Conservation (phyloP, 2,113 vertebrate genomes). For the Epinephelus lanceolatus region DNA sequence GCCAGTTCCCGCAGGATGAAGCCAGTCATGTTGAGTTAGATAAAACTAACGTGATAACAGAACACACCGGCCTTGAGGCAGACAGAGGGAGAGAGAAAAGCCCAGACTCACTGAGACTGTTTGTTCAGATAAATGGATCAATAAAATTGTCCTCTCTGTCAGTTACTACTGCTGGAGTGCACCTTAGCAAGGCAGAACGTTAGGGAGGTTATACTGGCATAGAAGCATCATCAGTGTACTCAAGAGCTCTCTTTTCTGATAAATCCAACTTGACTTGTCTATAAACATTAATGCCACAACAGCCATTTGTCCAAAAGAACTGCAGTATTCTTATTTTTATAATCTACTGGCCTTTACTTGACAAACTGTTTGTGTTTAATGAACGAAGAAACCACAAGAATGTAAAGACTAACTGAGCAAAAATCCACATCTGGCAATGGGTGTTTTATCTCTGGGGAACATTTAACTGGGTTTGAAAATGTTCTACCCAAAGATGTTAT, state of each 20-base stretch:
- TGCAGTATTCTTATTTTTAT: neutral
- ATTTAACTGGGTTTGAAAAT: neutral
- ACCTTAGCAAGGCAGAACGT: neutral
- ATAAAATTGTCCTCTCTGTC: neutral
- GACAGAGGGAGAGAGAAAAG: neutral
- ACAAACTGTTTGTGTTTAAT: no score
- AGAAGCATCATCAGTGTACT: neutral
- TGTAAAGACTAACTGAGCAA: neutral
- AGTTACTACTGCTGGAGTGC: neutral
- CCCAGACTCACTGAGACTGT: neutral
- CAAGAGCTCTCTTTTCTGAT: neutral
- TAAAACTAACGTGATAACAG: conserved; percentile 52
- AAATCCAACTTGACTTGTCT: neutral
- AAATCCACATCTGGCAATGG: neutral
- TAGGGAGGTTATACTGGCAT: neutral
- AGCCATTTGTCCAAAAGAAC: neutral
- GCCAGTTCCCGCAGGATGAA: conserved; percentile 37
- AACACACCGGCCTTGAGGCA: conserved; percentile 37
- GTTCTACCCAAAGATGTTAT: neutral
- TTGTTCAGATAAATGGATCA: conserved; percentile 9
- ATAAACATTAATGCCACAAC: neutral
- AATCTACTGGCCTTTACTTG: no score
- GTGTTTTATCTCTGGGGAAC: neutral
- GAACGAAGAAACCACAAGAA: neutral
- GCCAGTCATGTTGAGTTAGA: conserved; percentile 35